Conservation (phyloP, 2,113 vertebrate species). For the Barbus barbus region DNA sequence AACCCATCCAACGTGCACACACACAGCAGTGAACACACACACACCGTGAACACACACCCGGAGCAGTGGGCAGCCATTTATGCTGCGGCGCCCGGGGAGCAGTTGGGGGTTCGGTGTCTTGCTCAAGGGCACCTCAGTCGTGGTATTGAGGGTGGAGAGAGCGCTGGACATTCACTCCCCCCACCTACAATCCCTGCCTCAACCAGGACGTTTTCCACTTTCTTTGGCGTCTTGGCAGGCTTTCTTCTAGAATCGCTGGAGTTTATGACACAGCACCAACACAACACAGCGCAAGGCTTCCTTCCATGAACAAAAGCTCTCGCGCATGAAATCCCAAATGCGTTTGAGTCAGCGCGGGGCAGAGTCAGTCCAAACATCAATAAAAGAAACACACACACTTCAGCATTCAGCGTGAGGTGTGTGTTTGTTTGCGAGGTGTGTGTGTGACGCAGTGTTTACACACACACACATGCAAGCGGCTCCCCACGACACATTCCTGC, state of each 20-base stretch:
- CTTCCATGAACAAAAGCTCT: slow-evolving; percentile 13
- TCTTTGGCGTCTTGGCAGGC: background rate
- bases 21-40: too few relatives aligned
- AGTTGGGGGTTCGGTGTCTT: too few relatives aligned
- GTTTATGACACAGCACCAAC: slow-evolving; percentile 18
- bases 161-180: too few relatives aligned
- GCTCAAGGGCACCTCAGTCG: too few relatives aligned
- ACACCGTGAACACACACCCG: too few relatives aligned
- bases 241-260: background rate
- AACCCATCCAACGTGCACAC: too few relatives aligned
- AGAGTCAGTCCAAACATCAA: slow-evolving; percentile 42
- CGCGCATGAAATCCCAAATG: slow-evolving; percentile 24
- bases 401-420: slow-evolving; percentile 25
- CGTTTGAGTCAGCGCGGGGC: slow-evolving; percentile 13
- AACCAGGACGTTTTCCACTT: background rate
- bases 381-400: slow-evolving; percentile 33
- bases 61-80: too few relatives aligned
- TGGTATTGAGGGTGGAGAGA: too few relatives aligned
- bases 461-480: background rate
- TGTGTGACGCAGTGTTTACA: slow-evolving; percentile 8
- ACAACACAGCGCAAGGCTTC: background rate
- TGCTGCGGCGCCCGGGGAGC: too few relatives aligned
- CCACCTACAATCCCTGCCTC: too few relatives aligned
- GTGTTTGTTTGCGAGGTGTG: slow-evolving; percentile 33
- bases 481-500: slow-evolving; percentile 38